phyloP scores from a whole-genome alignment of 2,113 vertebrate genomes.

The Geococcyx californianus region DNA sequence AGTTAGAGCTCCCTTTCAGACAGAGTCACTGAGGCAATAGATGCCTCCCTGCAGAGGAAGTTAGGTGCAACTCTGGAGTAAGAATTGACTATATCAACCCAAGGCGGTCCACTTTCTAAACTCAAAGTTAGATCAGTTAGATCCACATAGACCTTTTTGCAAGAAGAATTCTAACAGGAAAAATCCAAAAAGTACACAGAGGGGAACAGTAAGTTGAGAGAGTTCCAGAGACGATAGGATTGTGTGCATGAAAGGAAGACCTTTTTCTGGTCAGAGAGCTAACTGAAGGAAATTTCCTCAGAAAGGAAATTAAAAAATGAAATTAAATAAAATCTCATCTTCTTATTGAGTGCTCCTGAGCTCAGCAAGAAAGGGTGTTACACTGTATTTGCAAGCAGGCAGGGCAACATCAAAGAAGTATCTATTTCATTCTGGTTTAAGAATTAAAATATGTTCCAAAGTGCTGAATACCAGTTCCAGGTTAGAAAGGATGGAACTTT shows the following conservation, averaged over 20 bases:
- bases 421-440: not conserved
- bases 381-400: not conserved
- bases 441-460: not conserved
- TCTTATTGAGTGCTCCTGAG: not conserved
- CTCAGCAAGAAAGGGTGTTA: not conserved
- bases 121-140: not conserved
- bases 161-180: not conserved
- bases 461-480: not conserved
- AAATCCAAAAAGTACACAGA: fast-evolving
- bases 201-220: not conserved
- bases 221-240: not conserved
- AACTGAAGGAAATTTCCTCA: not conserved
- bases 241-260: not conserved
- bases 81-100: not conserved
- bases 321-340: not conserved
- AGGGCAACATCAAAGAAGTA: not conserved
- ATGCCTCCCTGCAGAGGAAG: not conserved
- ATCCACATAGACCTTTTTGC: not conserved
- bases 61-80: not conserved
- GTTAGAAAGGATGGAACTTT: slow-evolving; percentile 20
- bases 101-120: not conserved
- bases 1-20: not conserved
- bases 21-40: not conserved
- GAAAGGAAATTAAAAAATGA: not conserved
- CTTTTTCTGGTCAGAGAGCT: not conserved